Evolutionary conservation across 2,888 invertebrate species (phyloP), one percentile per base, ranked within the genome.

Genomic region (Lithophane leautieri): DNA sequence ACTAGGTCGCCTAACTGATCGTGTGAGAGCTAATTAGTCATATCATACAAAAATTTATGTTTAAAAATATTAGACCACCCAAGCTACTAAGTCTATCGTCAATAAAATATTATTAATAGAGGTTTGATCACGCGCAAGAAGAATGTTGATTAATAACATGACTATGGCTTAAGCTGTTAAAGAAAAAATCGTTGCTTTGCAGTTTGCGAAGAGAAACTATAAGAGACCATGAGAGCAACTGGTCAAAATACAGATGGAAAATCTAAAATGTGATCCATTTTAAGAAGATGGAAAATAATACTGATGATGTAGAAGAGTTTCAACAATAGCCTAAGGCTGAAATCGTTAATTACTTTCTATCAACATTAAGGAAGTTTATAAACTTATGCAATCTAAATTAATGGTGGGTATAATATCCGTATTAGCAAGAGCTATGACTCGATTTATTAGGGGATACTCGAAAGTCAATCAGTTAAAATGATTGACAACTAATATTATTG

Each of bases 11-110:
- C 79, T 87, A 83, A 69, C 76, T 85, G 91, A 71, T 73, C 88
- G 91, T 89, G 93, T 94, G 94, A 91, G 94, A 93, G 92, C 89
- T 91, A 90, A 83, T 79, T 83, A 89, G 81, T 86, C 84, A 79
- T 85, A 86, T 83, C 81, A 77, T 82, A 85, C 71, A 84, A 81
- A 80, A 79, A 81, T 74, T 65, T 62, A 86, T 77, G 82, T 85
- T 86, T 81, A 83, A 87, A 89, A 86, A 89, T 76, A 75, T 79
- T 83, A 68, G 84, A 84, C 82, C 85, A 86, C 81, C 78, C 81
- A 81, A 68, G 81, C 56, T 75, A 68, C 68, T 75, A 58, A 58
- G 56, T 63, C 56, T 47, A 75, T 42, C 22, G 40, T 40, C 63
- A 70, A 73, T 70, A 82, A 73, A 78, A 66, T 62, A 66, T 68